Evolutionary conservation across 2,888 invertebrate genomes (phyloP).

Genomic region (Lasiommata megera): DNA sequence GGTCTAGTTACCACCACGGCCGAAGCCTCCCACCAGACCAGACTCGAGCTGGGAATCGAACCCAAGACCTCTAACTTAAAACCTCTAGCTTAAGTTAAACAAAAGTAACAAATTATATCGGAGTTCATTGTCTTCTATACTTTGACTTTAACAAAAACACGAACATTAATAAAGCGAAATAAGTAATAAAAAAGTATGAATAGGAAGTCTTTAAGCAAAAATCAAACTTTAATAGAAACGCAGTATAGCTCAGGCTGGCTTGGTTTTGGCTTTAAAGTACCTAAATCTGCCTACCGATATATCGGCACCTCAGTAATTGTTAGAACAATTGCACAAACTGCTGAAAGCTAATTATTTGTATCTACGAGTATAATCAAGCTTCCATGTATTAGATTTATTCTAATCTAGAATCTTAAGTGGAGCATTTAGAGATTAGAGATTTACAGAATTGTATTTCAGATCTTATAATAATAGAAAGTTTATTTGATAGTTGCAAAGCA

Average conservation of each 20-base stretch:
- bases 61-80: no score
- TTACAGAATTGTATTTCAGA: conserved; percentile 24
- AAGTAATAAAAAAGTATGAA: no score
- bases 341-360: conserved; percentile 39
- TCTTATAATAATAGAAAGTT: conserved; percentile 6
- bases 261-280: not conserved
- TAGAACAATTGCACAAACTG: conserved; percentile 38
- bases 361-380: conserved; percentile 37
- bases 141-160: no score
- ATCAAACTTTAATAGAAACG: not conserved
- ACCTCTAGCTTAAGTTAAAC: no score
- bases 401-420: conserved; percentile 29
- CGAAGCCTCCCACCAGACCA: no score
- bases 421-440: conserved; percentile 17
- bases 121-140: no score
- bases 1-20: no score
- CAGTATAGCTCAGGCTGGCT: not conserved
- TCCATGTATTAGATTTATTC: conserved; percentile 34
- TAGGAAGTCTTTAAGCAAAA: no score
- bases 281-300: conserved; percentile 16
- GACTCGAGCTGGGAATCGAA: no score
- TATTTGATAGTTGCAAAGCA: not conserved
- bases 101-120: no score
- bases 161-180: no score
- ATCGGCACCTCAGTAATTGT: conserved; percentile 35